Evolutionary conservation across 2,113 vertebrate genomes (phyloP).

Genomic region (Heteronetta atricapilla): DNA sequence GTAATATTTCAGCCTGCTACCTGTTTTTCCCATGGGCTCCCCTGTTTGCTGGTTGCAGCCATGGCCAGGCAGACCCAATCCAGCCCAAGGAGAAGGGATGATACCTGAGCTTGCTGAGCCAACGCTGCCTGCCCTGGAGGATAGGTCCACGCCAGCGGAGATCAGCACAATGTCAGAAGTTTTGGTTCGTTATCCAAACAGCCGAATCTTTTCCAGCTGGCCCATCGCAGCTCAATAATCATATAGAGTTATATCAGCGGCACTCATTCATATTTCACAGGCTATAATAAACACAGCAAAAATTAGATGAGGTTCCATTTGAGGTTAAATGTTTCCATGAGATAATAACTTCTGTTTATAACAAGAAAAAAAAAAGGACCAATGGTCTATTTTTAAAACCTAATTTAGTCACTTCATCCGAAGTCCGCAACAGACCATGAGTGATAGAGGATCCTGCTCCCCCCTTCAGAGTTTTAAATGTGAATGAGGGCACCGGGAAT

Average conservation of each 20-base stretch:
- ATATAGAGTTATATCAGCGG: constrained; percentile 1
- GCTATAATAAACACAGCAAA: constrained; percentile 66
- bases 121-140: not conserved
- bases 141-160: not conserved
- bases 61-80: not conserved
- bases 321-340: constrained; percentile 71
- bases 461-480: not conserved
- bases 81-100: not conserved
- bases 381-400: constrained; percentile 48
- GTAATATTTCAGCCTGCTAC: not conserved
- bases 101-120: not conserved
- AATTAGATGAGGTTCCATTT: constrained; percentile 56
- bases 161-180: not conserved
- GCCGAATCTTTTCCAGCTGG: not conserved
- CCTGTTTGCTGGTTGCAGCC: not conserved
- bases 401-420: constrained; percentile 41
- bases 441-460: not conserved
- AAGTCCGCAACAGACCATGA: constrained; percentile 30
- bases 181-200: not conserved
- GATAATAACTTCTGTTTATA: constrained; percentile 69
- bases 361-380: not conserved
- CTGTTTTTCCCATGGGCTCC: not conserved
- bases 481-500: not conserved
- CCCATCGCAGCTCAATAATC: not conserved
- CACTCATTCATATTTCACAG: constrained; percentile 49